A percentile compares a stretch with the other conserved stretches of the same genome.
These are phyloP conservation scores for Nycticorax nycticorax DNA, from an alignment of 2,113 vertebrate genomes.

Conservation along the genomic window DNA sequence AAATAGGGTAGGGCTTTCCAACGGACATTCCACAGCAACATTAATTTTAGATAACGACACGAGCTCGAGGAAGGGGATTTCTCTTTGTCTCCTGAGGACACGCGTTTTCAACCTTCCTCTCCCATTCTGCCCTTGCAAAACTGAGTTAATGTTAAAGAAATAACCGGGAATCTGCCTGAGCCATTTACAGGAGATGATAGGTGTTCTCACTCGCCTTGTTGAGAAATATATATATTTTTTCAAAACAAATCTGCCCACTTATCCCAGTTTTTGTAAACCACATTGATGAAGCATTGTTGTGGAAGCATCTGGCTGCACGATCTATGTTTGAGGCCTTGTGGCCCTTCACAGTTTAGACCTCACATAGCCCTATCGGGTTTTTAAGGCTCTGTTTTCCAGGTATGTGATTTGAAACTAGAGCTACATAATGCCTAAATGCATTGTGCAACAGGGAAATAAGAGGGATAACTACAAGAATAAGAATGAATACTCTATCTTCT, in stretches of 20 bases:
- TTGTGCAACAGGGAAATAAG: background rate
- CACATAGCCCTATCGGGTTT: accelerated
- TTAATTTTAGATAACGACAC: no score
- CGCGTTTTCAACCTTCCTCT: background rate
- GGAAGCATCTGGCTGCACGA: accelerated
- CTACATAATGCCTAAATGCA: accelerated
- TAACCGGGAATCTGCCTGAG: accelerated
- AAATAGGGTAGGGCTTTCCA: no score
- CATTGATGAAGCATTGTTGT: accelerated
- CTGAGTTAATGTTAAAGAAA: background rate
- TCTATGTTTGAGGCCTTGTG: accelerated
- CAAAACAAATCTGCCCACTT: background rate
- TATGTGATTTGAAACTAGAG: background rate
- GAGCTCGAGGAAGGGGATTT: accelerated
- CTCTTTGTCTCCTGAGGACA: background rate
- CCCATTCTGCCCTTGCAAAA: background rate
- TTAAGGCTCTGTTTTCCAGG: background rate
- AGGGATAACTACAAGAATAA: accelerated
- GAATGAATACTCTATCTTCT: accelerated
- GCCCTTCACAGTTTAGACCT: background rate
- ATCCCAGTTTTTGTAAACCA: background rate
- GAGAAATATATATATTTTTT: background rate
- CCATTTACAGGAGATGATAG: accelerated
- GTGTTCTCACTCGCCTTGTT: accelerated
- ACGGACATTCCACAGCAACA: no score